Evolutionary conservation across 2,113 vertebrate species (phyloP).

Genomic region (Chaetodon auriga): DNA sequence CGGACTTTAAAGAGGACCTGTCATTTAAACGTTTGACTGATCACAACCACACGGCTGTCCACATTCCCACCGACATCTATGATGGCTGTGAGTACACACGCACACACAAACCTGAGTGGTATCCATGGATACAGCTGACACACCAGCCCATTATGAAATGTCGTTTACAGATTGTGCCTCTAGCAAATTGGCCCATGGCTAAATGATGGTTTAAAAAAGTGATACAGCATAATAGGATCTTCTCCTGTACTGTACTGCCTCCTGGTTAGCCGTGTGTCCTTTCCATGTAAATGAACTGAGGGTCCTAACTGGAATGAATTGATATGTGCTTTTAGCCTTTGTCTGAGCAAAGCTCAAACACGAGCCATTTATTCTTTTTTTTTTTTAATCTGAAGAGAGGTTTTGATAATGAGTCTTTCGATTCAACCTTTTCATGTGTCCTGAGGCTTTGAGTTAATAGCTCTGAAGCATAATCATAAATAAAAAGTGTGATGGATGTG

Average conservation of each 20-base stretch:
- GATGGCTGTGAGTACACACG: conserved; percentile 94
- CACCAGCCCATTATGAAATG: conserved; percentile 62
- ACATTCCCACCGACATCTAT: conserved; percentile 99
- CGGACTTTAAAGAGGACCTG: conserved; percentile 93
- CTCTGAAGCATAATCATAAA: background rate
- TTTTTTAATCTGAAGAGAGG: background rate
- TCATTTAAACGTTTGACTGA: conserved; percentile 92
- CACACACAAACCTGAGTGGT: conserved; percentile 21
- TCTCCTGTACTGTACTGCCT: background rate
- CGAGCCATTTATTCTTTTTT: background rate
- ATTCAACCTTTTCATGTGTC: background rate
- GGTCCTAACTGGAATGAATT: conserved; percentile 14
- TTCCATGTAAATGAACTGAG: conserved; percentile 26
- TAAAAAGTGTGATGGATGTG: background rate
- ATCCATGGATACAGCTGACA: conserved; percentile 71
- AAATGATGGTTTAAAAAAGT: conserved; percentile 37
- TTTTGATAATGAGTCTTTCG: conserved; percentile 11
- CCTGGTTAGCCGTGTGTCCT: conserved; percentile 24
- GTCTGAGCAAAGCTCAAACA: conserved; percentile 11
- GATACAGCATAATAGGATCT: conserved; percentile 34
- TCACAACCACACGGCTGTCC: conserved; percentile 95
- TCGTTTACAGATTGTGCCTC: conserved; percentile 55
- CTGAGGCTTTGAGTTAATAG: background rate
- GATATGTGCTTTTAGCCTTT: background rate
- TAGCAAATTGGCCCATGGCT: conserved; percentile 55